Evolutionary conservation across 2,888 invertebrate species (phyloP), one percentile per base, ranked within the genome.

Genomic region (Leptothorax acervorum): DNA sequence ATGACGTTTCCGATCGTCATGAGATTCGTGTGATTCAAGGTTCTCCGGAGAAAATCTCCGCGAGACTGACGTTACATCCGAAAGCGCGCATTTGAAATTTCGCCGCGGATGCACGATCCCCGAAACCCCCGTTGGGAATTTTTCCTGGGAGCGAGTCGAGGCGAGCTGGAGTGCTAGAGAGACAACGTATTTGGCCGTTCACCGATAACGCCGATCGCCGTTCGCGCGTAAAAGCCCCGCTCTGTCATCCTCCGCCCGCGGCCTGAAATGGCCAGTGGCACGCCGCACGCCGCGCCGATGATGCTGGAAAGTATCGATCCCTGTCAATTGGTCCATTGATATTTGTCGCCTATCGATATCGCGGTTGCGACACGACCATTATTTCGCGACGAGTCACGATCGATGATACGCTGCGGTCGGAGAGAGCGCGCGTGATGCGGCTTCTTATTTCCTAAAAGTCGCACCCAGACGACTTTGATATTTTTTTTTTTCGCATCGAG

Each of bases 181-280:
- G 4, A 15, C 23, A 35, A 62, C 15, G n/a, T 63, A 6, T 60
- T 28, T 62, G 35, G 35, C 35, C 35, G 35, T 65, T 65, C 18
- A 76, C 35, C 65, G 76, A 76, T 65, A 65, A 57, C 70, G 48
- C 11, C 48, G 57, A 79, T 51, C 35, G 11, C 1, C 48, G 35
- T 4, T 39, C 45, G 57, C 18, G 53, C 42, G 42, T 78, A 45
- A 78, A 66, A 78, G 48, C 39, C 39, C 39, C 28, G 42, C 15
- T 60, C 45, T 23, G 42, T 31, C 60, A 28, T 75, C 51, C 39
- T 48, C 45, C 23, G 11, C 9, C 28, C 9, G 6, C 28, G 9
- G 45, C 23, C 31, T 15, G 31, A 57, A 68, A 57, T 18, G 9
- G 18, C 2, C 15, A 39, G 45, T 42, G 31, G 35, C 35, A 35